Evolutionary conservation across 2,888 invertebrate species (phyloP).

Genomic region (Drosophila incognita): DNA sequence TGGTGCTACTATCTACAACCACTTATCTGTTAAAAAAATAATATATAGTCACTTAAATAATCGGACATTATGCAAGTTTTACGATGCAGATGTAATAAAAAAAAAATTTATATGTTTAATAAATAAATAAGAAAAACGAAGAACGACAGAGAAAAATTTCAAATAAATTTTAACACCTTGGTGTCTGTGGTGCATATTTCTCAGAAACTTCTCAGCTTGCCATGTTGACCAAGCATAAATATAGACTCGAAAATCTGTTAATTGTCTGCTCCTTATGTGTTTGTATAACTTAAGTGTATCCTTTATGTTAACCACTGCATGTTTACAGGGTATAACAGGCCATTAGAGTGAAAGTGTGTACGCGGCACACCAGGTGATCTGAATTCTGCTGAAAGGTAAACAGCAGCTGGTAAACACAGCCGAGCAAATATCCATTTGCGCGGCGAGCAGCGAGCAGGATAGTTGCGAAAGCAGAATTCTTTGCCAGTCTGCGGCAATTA

Average conservation of each 20-base stretch:
- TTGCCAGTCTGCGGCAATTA: slow-evolving; percentile 2
- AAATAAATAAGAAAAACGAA: background rate
- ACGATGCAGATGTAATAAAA: background rate
- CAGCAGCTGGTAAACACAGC: slow-evolving; percentile 30
- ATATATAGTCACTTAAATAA: background rate
- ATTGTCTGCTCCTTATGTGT: background rate
- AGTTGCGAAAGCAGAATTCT: slow-evolving; percentile 16
- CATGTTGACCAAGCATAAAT: background rate
- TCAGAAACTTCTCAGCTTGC: background rate
- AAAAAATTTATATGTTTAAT: too few relatives aligned
- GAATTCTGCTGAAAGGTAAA: slow-evolving; percentile 27
- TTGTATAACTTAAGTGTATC: background rate
- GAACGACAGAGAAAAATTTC: background rate
- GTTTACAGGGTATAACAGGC: slow-evolving; percentile 15
- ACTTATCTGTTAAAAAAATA: too few relatives aligned
- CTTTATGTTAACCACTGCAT: background rate
- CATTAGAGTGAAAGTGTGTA: slow-evolving; percentile 42
- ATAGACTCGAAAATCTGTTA: background rate
- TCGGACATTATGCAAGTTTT: background rate
- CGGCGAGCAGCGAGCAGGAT: background rate
- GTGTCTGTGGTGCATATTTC: background rate
- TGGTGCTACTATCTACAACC: background rate
- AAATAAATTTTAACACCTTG: background rate
- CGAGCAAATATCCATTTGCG: background rate
- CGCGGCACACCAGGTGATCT: slow-evolving; percentile 26